Base-by-base conservation (phyloP, 2,888 invertebrate species). In the Synergus gifuensis region DNA sequence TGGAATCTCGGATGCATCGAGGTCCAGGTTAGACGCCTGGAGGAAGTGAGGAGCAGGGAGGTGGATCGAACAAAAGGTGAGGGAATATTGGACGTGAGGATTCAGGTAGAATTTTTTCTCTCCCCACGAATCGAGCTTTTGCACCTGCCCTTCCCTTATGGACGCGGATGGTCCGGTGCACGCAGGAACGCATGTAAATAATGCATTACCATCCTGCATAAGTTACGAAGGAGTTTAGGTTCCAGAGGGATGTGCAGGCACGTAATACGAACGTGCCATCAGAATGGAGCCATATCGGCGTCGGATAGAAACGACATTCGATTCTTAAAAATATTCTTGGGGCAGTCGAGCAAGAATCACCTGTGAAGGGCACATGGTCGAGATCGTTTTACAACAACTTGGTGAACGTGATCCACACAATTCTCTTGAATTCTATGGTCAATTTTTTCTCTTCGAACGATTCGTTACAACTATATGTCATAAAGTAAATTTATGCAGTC, bases 201-300 rank as follows among this genome's bases (percentile, higher is more conserved):
- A 80, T 76, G 80, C 80, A 76, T 80, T 78, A 80, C 76, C 80
- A 66, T 78, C 78, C 78, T 76, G 49, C 69, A 77, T 77, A 77
- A 80, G 78, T 81, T 80, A 81, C 78, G 76, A 79, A 80, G 78
- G 79, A 81, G 79, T 81, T 83, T 76, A 76, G 76, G 78, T 83
- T 83, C 77, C 79, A 79, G 66, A 78, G 73, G 78, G 78, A 79
- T 77, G 79, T 76, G 76, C 67, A 44, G 67, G 80, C 82, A 82
- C 82, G 82, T 82, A n/a, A n/a, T n/a, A 82, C 79, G 80, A 54
- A 82, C 82, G 82, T 79, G 82, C 77, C 79, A 80, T 54, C 73
- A 54, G 46, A 54, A 76, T 42, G 12, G 11, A 36, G 36, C 67
- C 67, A 67, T 66, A 66, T 66, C 42, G 66, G 36, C 49, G 14